Conservation (phyloP, 2,113 vertebrate genomes). For the Anser brachyrhynchus region DNA sequence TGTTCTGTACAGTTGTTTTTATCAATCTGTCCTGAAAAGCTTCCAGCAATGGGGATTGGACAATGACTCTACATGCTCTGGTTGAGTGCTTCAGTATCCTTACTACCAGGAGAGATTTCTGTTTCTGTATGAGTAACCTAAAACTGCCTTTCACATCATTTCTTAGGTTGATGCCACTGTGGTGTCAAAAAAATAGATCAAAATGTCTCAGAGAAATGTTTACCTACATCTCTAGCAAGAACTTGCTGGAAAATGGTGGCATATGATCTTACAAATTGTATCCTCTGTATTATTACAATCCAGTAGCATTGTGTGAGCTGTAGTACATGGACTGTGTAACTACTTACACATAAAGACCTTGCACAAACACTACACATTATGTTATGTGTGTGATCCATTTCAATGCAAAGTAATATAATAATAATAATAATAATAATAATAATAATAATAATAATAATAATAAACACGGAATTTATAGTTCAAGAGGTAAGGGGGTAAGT, state of each 20-base stretch:
- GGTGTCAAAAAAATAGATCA: background rate
- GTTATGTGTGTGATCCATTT: background rate
- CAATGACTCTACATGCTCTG: background rate
- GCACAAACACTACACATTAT: background rate
- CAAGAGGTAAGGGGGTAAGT: background rate
- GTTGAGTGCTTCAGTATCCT: background rate
- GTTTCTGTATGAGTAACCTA: background rate
- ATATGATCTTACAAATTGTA: background rate
- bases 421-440: background rate
- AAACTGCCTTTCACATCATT: background rate
- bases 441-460: background rate
- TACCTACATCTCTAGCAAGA: background rate
- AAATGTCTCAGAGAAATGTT: background rate
- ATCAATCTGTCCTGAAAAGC: background rate
- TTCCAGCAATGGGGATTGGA: background rate
- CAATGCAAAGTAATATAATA: background rate
- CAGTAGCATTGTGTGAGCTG: background rate
- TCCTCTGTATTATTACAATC: background rate
- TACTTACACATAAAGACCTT: background rate
- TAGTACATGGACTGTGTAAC: background rate
- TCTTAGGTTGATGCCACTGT: background rate
- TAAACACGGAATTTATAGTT: no score
- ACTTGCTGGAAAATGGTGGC: background rate
- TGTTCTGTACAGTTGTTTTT: background rate
- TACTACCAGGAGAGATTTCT: background rate